phyloP scores from a whole-genome alignment of 2,797 vertebrate genomes.

The Propithecus perrieri region DNA sequence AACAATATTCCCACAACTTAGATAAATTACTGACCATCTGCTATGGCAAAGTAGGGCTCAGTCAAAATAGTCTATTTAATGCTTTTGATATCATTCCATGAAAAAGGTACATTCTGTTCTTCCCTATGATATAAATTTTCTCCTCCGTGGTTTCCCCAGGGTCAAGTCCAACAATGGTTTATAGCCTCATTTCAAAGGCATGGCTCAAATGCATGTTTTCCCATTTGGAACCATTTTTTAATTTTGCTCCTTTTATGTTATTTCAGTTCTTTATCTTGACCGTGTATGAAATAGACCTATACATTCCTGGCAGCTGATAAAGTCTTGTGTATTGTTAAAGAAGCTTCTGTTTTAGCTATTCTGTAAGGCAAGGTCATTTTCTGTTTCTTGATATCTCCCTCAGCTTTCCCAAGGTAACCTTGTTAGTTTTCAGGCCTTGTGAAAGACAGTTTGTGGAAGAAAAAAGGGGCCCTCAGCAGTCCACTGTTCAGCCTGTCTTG shows the following conservation, averaged over 20 bases:
- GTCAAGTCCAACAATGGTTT: background rate
- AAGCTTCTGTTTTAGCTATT: background rate
- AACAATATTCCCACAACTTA: conserved; percentile 39
- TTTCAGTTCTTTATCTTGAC: conserved; percentile 31
- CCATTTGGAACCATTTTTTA: background rate
- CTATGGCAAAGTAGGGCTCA: conserved; percentile 54
- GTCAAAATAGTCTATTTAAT: conserved; percentile 69
- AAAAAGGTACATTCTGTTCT: conserved; percentile 45
- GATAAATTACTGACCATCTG: conserved; percentile 60
- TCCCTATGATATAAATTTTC: conserved; percentile 57
- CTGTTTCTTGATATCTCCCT: background rate
- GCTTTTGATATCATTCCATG: conserved; percentile 49
- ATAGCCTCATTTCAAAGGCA: background rate
- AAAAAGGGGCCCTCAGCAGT: background rate
- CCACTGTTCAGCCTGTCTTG: background rate
- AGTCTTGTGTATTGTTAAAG: background rate
- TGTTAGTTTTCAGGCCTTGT: background rate
- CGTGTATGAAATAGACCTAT: background rate
- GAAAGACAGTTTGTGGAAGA: background rate
- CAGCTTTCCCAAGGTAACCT: background rate
- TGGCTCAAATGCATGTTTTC: background rate
- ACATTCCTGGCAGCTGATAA: background rate
- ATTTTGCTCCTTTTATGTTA: background rate
- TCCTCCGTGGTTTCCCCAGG: background rate
- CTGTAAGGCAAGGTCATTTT: background rate